Percentiles rank a stretch among this genome's conserved stretches.
These are phyloP conservation scores for Sebastes paucispinis DNA, from an alignment of 2,797 vertebrate species.

Conservation along the genomic window DNA sequence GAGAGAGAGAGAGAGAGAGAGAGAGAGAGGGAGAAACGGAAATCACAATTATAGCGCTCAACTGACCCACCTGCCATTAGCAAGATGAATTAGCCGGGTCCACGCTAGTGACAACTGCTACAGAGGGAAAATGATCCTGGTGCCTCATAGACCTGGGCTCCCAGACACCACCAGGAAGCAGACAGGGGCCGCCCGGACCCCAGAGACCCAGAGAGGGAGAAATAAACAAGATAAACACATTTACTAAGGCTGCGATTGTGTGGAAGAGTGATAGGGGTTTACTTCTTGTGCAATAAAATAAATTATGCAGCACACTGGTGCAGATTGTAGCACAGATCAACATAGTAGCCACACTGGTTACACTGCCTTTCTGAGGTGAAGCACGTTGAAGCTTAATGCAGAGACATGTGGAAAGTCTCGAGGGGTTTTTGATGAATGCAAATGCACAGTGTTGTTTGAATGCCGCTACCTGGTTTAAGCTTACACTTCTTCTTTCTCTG, in stretches of 20 bases:
- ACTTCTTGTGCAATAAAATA: slow-evolving; percentile 68
- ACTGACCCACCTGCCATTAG: slow-evolving; percentile 85
- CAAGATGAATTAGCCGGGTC: slow-evolving; percentile 84
- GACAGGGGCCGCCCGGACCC: slow-evolving; percentile 76
- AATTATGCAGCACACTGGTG: slow-evolving; percentile 71
- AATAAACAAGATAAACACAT: slow-evolving; percentile 77
- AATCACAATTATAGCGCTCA: slow-evolving; percentile 76
- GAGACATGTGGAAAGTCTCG: slow-evolving; percentile 16
- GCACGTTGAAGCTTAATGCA: slow-evolving; percentile 17
- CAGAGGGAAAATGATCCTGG: slow-evolving; percentile 86
- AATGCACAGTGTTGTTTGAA: background rate
- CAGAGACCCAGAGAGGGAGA: slow-evolving; percentile 62
- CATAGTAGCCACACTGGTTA: slow-evolving; percentile 30
- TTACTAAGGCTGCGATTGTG: slow-evolving; percentile 70
- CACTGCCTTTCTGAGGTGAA: slow-evolving; percentile 8
- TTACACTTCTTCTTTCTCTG: background rate
- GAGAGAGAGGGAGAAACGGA: slow-evolving; percentile 25
- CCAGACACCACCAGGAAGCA: slow-evolving; percentile 84
- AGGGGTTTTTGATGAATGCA: slow-evolving; percentile 22
- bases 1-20: background rate
- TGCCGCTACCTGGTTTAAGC: slow-evolving; percentile 3
- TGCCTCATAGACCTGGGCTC: slow-evolving; percentile 80
- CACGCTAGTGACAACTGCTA: slow-evolving; percentile 82
- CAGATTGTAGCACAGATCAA: slow-evolving; percentile 54
- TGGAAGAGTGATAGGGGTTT: slow-evolving; percentile 70